Evolutionary conservation across 2,113 vertebrate genomes (phyloP).

Genomic region (Smithornis capensis): DNA sequence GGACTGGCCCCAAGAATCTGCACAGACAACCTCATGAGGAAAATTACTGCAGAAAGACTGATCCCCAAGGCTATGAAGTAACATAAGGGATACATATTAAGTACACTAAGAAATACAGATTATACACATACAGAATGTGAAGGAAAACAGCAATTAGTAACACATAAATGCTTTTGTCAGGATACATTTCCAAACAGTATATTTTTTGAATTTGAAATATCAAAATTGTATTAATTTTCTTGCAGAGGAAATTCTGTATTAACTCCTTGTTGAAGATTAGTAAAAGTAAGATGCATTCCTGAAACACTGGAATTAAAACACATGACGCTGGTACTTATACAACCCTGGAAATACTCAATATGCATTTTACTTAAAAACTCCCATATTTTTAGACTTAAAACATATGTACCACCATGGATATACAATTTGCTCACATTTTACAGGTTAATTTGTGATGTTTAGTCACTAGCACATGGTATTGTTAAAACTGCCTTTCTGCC

Average conservation of each 20-base stretch:
- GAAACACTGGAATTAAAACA: background rate
- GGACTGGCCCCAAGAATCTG: slow-evolving; percentile 96
- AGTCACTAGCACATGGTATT: background rate
- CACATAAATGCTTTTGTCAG: background rate
- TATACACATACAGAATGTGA: background rate
- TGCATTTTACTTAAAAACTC: background rate
- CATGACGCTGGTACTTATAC: background rate
- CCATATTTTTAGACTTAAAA: background rate
- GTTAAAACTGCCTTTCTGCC: background rate
- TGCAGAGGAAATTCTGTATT: background rate
- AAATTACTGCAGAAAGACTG: slow-evolving; percentile 95
- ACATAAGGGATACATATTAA: slow-evolving; percentile 56
- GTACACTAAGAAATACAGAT: slow-evolving; percentile 9
- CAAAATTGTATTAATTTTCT: background rate
- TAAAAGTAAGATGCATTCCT: background rate
- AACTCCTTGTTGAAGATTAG: background rate
- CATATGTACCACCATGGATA: background rate
- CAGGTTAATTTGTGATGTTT: background rate
- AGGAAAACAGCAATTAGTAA: background rate
- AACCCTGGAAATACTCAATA: background rate
- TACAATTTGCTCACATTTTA: background rate
- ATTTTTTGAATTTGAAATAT: background rate
- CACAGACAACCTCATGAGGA: slow-evolving; percentile 88
- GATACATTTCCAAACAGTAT: background rate
- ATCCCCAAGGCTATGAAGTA: slow-evolving; percentile 90